These are phyloP conservation scores for Terrapene triunguis DNA, from an alignment of 2,113 vertebrate species.

Conservation along the genomic window DNA sequence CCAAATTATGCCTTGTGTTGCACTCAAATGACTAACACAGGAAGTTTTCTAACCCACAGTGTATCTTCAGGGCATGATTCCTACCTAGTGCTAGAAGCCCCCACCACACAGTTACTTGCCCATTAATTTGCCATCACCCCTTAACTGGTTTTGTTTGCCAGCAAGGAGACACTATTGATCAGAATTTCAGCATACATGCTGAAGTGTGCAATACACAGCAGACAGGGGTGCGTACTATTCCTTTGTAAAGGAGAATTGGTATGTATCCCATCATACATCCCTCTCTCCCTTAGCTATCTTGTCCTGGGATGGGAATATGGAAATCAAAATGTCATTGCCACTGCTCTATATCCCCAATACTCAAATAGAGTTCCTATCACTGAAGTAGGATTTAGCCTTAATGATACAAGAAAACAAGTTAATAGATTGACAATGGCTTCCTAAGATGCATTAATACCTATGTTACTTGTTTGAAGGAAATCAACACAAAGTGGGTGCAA, in stretches of 20 bases:
- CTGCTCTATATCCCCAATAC: fast-evolving
- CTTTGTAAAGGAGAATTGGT: background rate
- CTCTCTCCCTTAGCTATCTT: background rate
- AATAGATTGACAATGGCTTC: background rate
- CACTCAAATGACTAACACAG: background rate
- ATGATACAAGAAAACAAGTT: background rate
- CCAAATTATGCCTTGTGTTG: background rate
- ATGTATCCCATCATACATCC: fast-evolving
- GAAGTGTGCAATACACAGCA: fast-evolving
- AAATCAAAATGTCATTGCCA: fast-evolving
- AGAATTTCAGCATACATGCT: background rate
- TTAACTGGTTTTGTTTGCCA: background rate
- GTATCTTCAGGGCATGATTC: background rate
- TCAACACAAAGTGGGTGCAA: background rate
- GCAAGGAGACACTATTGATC: background rate
- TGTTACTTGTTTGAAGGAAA: conserved; percentile 2
- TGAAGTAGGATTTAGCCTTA: background rate
- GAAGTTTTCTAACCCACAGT: background rate
- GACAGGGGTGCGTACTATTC: background rate
- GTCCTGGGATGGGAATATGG: fast-evolving
- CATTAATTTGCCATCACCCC: background rate
- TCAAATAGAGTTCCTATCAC: background rate
- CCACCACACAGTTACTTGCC: background rate
- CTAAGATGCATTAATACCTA: conserved; percentile 11
- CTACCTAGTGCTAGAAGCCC: background rate